A percentile compares a stretch with the other conserved stretches of the same genome.
These are phyloP conservation scores for Listrodromus nycthemerus DNA, from an alignment of 2,888 invertebrate genomes.

Conservation along the genomic window DNA sequence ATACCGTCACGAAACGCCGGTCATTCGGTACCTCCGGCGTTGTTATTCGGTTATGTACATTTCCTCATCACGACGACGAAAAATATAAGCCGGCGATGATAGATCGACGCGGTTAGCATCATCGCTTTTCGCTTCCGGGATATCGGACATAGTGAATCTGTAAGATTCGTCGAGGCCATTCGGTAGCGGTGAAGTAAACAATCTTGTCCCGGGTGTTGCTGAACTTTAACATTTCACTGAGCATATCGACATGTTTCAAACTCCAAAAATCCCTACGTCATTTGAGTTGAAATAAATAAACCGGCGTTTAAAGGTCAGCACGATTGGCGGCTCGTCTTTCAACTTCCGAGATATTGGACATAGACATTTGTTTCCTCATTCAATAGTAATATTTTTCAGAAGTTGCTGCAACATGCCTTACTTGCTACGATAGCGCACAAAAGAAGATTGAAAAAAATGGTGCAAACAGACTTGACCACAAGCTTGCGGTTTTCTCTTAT, in stretches of 20 bases:
- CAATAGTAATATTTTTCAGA: too few species aligned
- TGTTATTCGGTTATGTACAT: slow-evolving; percentile 23
- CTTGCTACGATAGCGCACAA: too few species aligned
- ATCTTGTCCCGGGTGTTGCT: slow-evolving; percentile 2
- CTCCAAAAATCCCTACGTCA: neutral
- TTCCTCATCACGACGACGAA: slow-evolving; percentile 18
- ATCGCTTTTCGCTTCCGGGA: slow-evolving; percentile 47
- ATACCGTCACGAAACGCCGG: slow-evolving; percentile 27
- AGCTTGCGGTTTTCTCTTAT: too few species aligned
- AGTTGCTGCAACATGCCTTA: too few species aligned
- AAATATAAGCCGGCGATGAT: slow-evolving; percentile 32
- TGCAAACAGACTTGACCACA: too few species aligned
- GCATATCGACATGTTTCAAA: neutral
- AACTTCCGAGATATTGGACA: slow-evolving; percentile 38
- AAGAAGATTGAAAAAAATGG: too few species aligned
- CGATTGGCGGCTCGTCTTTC: slow-evolving; percentile 14
- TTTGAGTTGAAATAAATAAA: neutral
- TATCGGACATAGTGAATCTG: slow-evolving; percentile 26
- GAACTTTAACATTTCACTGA: neutral
- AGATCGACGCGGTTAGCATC: slow-evolving; percentile 15
- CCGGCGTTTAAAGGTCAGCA: too few species aligned
- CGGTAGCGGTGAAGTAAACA: slow-evolving; percentile 4
- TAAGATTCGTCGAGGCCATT: slow-evolving; percentile 28
- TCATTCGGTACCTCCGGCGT: neutral
- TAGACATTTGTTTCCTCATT: neutral